Evolutionary conservation across 2,113 vertebrate genomes (phyloP), one percentile per base, ranked within the genome.

Genomic region (Struthio camelus): DNA sequence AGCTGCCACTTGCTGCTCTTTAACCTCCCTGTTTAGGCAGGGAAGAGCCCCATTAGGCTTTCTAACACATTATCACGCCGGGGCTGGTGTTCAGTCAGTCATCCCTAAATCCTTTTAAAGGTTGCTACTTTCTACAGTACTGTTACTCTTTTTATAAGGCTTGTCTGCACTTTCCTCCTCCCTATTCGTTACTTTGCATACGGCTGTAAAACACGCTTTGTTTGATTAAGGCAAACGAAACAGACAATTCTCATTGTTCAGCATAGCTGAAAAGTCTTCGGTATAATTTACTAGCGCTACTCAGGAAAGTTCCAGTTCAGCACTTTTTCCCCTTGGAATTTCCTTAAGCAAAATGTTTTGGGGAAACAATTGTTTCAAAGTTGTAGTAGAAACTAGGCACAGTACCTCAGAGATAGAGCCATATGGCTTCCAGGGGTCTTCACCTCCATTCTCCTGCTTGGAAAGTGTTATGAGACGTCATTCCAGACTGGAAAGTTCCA

Each of bases 301-400:
- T 73, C 78, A 91, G 81, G 28, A 84, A 53, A 38, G 36, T 65
- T 40, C 36, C 62, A 65, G 25, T 27, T 38, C 14, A 65, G 25
- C 6, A 18, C 24, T 65, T 91, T 90, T 96, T 78, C 90, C 44
- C 87, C 44, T 82, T 62, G 34, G 81, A 91, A 38, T 78, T 92
- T 95, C 58, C 34, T 10, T 80, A 87, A 77, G 24, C 12, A 36
- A 80, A 90, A 73, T 65, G 32, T 94, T 96, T 92, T 83, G 67
- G 75, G 59, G 85, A 89, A 81, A 89, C 8, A 38, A 44, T 38
- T 93, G 73, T 85, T 94, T 81, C 84, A 87, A 86, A 75, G 16
- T 34, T 5, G 2, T 79, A 91, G 92, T 17, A 92, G 78, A 92
- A 91, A 86, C 48, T 62, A 89, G 70, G 87, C 54, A 80, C 22